phyloP scores from a whole-genome alignment of 1,140 invertebrate species.

The Nylanderia fulva region DNA sequence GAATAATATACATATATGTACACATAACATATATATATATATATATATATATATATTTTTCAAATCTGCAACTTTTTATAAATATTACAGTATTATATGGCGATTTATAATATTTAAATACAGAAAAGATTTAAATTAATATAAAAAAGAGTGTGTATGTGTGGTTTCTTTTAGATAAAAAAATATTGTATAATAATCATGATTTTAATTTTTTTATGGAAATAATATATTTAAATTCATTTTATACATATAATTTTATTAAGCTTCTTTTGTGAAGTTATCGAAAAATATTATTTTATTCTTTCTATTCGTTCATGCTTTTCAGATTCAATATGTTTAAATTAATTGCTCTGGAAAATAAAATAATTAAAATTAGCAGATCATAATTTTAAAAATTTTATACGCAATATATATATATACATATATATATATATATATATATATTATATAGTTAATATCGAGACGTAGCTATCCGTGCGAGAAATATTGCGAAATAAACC shows the following conservation, averaged over 20 bases:
- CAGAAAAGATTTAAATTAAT: not conserved
- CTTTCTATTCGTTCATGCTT: not conserved
- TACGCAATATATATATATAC: not conserved
- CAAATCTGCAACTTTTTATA: not conserved
- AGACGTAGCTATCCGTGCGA: not conserved
- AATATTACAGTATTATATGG: no score
- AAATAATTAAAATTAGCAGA: not conserved
- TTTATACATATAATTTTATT: not conserved
- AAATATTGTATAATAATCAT: not conserved
- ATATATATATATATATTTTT: no score
- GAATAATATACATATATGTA: not conserved
- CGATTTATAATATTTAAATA: not conserved
- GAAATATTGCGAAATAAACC: conserved; percentile 21
- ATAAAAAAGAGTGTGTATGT: no score
- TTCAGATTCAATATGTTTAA: not conserved
- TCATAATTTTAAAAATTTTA: not conserved
- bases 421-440: not conserved
- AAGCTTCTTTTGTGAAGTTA: not conserved
- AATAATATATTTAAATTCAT: conserved; percentile 6
- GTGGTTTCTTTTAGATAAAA: not conserved
- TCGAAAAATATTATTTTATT: not conserved
- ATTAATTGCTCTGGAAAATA: not conserved
- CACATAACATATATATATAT: no score
- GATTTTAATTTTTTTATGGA: not conserved
- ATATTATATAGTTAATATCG: not conserved